These are phyloP conservation scores for Artemia sinica DNA, from an alignment of 2,888 invertebrate genomes.

Conservation along the genomic window DNA sequence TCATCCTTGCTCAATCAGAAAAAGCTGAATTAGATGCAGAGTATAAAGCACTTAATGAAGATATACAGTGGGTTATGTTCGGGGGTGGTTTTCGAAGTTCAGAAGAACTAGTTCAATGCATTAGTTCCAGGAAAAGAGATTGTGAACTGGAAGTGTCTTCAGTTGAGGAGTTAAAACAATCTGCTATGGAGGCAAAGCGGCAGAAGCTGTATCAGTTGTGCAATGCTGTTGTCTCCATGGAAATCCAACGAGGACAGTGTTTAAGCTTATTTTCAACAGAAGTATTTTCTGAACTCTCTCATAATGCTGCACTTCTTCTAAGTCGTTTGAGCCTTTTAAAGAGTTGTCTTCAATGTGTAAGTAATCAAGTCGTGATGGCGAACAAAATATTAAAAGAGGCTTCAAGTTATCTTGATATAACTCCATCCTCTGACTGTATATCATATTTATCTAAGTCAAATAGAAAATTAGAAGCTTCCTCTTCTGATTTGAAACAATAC, in stretches of 20 bases:
- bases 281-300: background rate
- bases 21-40: slow-evolving; percentile 1
- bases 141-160: background rate
- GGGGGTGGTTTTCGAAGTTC: background rate
- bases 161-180: background rate
- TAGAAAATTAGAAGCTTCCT: background rate
- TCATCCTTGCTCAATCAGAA: background rate
- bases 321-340: slow-evolving; percentile 10
- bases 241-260: background rate
- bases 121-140: background rate
- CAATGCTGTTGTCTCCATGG: background rate
- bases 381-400: background rate
- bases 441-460: background rate
- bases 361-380: background rate
- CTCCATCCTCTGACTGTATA: background rate
- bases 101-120: background rate
- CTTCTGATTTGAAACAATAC: too few species aligned
- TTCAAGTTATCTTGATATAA: background rate
- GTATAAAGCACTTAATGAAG: background rate
- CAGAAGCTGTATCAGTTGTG: background rate
- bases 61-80: background rate
- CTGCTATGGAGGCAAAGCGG: background rate
- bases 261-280: background rate
- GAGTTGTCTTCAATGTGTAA: background rate
- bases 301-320: background rate